Evolutionary conservation across 2,888 invertebrate genomes (phyloP).

Genomic region (Dysmachus trigonus): DNA sequence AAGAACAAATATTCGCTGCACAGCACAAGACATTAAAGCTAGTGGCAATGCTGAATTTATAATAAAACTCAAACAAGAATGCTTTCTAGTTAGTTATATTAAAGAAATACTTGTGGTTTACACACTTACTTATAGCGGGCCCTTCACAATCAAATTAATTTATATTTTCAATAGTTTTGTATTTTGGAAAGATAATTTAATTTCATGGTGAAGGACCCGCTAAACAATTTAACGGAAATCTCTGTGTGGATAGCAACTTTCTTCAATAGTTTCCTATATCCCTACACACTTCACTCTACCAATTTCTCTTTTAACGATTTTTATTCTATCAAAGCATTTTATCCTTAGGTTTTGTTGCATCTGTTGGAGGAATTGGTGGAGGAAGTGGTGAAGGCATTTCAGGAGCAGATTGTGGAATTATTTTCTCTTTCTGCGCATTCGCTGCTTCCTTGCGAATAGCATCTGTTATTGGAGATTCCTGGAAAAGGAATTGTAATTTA

Average conservation of each 20-base stretch:
- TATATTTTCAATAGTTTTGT: neutral
- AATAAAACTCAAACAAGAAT: neutral
- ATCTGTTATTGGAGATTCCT: neutral
- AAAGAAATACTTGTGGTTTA: neutral
- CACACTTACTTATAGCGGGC: neutral
- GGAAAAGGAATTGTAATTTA: neutral
- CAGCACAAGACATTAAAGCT: neutral
- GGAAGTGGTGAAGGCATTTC: constrained; percentile 30
- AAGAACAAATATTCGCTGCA: neutral
- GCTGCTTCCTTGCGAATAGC: constrained; percentile 42
- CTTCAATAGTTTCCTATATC: neutral
- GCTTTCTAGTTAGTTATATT: neutral
- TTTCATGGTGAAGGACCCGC: neutral
- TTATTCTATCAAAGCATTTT: constrained; percentile 55
- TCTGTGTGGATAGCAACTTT: neutral
- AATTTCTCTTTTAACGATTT: neutral
- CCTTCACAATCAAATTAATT: neutral
- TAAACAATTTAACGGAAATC: constrained; percentile 6
- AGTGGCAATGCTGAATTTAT: neutral
- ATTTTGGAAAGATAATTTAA: neutral
- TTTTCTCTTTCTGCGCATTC: constrained; percentile 45
- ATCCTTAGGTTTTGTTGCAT: constrained; percentile 45
- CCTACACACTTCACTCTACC: neutral
- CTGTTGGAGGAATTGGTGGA: constrained; percentile 11
- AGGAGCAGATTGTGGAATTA: constrained; percentile 39